phyloP scores from a whole-genome alignment of 2,888 invertebrate species.

The Esperia sulphurella region DNA sequence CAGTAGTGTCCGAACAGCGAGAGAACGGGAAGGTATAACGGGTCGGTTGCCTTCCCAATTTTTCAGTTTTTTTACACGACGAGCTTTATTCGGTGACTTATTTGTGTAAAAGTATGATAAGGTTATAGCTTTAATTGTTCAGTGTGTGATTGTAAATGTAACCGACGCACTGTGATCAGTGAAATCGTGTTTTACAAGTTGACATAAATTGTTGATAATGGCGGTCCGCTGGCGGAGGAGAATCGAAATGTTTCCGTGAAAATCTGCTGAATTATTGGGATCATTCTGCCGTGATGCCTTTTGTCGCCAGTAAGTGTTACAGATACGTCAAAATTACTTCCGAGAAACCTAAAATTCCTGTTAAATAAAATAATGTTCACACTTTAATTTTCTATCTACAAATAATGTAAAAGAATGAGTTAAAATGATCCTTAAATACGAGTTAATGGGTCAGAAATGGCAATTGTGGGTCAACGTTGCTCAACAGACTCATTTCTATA shows the following conservation, averaged over 20 bases:
- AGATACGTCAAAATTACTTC: slow-evolving; percentile 2
- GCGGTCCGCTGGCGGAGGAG: slow-evolving; percentile 43
- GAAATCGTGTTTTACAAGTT: slow-evolving; percentile 49
- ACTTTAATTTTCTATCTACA: no score
- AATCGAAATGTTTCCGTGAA: slow-evolving; percentile 60
- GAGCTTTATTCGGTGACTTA: slow-evolving; percentile 58
- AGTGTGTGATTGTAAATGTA: slow-evolving; percentile 14
- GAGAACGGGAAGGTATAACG: slow-evolving; percentile 42
- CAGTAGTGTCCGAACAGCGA: slow-evolving; percentile 46
- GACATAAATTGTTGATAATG: slow-evolving; percentile 50
- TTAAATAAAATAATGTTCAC: no score
- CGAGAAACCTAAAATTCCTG: neutral
- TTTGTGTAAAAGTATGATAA: slow-evolving; percentile 44
- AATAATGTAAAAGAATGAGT: slow-evolving; percentile 14
- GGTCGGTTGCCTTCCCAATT: slow-evolving; percentile 41
- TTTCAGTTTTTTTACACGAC: slow-evolving; percentile 34
- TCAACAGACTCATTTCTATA: slow-evolving; percentile 40
- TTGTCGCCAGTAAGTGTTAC: slow-evolving; percentile 45
- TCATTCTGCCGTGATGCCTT: slow-evolving; percentile 47
- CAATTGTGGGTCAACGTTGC: slow-evolving; percentile 47
- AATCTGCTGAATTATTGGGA: slow-evolving; percentile 31
- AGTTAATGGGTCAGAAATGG: slow-evolving; percentile 9
- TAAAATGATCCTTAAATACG: slow-evolving; percentile 15
- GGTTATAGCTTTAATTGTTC: slow-evolving; percentile 32
- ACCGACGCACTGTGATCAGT: slow-evolving; percentile 31